Percentiles rank a stretch among this genome's conserved stretches.
Conservation (phyloP, 2,113 vertebrate species). For the Nycticorax nycticorax region DNA sequence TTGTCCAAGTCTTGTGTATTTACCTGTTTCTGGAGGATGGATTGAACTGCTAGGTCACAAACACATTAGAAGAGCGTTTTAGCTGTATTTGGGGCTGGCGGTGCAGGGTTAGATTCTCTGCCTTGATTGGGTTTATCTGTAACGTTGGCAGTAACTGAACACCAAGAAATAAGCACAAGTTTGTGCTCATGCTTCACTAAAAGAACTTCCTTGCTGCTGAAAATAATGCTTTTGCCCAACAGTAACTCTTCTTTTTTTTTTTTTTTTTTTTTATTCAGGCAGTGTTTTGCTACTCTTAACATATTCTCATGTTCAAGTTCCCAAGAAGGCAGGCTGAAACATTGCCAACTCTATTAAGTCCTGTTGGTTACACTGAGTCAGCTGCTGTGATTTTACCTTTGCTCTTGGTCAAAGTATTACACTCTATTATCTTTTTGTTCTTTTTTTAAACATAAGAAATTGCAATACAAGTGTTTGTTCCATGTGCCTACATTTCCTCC, state of each 20-base stretch:
- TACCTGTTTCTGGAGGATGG: background rate
- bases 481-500: background rate
- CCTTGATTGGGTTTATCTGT: background rate
- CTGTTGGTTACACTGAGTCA: slow-evolving; percentile 43
- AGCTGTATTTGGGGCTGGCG: background rate
- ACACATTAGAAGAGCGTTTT: background rate
- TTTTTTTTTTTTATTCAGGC: background rate
- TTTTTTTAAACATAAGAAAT: slow-evolving; percentile 10
- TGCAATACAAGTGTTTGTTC: slow-evolving; percentile 8
- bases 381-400: slow-evolving; percentile 53
- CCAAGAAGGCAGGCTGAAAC: background rate
- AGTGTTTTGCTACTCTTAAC: background rate
- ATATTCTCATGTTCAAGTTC: background rate
- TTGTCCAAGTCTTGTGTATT: background rate
- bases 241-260: background rate
- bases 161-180: background rate
- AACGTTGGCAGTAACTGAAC: background rate
- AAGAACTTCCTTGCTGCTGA: background rate
- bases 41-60: background rate
- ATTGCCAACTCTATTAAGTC: background rate
- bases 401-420: slow-evolving; percentile 29
- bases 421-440: background rate
- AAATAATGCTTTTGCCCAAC: background rate
- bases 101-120: background rate
- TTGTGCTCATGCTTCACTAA: background rate